A percentile compares a stretch with the other conserved stretches of the same genome.
Evolutionary conservation across 1,140 invertebrate genomes (phyloP).

Genomic region (Phymastichus coffea): DNA sequence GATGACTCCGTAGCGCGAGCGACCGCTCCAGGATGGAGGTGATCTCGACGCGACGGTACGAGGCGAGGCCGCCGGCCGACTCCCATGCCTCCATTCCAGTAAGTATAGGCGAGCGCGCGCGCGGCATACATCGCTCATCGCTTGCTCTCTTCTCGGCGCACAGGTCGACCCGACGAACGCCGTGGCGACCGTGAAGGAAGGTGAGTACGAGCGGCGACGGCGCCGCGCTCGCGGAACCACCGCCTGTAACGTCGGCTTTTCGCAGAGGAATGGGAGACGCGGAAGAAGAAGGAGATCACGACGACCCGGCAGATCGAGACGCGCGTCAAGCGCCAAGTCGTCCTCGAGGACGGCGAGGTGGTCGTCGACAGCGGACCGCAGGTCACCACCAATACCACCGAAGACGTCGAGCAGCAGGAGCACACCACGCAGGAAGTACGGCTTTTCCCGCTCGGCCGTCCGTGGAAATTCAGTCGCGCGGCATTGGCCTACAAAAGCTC

Average conservation of each 20-base stretch:
- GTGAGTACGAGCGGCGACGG: slow-evolving; percentile 38
- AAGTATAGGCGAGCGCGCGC: slow-evolving; percentile 31
- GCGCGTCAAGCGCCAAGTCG: slow-evolving; percentile 82
- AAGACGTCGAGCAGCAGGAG: slow-evolving; percentile 85
- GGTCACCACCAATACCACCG: slow-evolving; percentile 84
- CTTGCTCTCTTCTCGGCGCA: too few species aligned
- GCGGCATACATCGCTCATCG: slow-evolving; percentile 4
- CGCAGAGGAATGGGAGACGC: slow-evolving; percentile 87
- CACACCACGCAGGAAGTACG: slow-evolving; percentile 80
- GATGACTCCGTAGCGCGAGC: not conserved
- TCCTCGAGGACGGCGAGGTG: slow-evolving; percentile 86
- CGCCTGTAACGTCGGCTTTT: slow-evolving; percentile 7
- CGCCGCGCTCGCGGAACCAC: not conserved
- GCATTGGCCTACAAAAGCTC: too few species aligned
- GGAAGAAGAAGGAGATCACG: slow-evolving; percentile 82
- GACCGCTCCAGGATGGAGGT: slow-evolving; percentile 42
- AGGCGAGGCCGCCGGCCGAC: slow-evolving; percentile 44
- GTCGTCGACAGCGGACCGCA: slow-evolving; percentile 85
- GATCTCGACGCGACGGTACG: slow-evolving; percentile 52
- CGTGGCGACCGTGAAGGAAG: slow-evolving; percentile 58
- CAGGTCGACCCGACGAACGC: slow-evolving; percentile 57
- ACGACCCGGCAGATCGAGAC: slow-evolving; percentile 88
- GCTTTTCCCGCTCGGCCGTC: too few species aligned
- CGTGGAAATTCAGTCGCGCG: too few species aligned
- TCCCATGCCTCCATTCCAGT: slow-evolving; percentile 44